Evolutionary conservation across 2,888 invertebrate species (phyloP), one percentile per base, ranked within the genome.

Genomic region (Ptychoptera contaminata): DNA sequence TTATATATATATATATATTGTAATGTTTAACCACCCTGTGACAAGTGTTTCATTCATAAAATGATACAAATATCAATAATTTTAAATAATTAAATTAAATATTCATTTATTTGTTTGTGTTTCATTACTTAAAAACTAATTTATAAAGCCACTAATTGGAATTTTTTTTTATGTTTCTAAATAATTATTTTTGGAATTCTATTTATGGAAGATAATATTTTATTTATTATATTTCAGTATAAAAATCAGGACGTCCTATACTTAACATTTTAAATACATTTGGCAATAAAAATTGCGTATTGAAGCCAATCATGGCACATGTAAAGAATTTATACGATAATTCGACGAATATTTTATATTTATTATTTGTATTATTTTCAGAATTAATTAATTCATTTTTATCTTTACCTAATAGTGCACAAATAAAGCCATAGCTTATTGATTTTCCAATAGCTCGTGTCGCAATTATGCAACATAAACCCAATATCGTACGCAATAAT

Each of bases 231-330:
- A 88, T 77, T 71, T 91, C 90, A 0, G 84, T 85, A 57, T 85
- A 87, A 67, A 86, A 90, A 1, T 83, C 82, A 1, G 80, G 80
- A 56, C 91, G 66, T 59, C 84, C 82, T 54, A 92, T 86, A 49
- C 74, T 74, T 40, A 92, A 62, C 53, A 78, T 63, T 40, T 76
- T 69, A 63, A 91, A 92, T 30, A 86, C 71, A 53, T 77, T 76
- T 1, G 92, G 92, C 51, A 86, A 71, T 40, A 82, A 62, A 60
- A 79, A 86, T 1, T 81, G 72, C 2, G 81, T 80, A 60, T 79
- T 82, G 52, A 90, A 74, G 0, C 91, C 87, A 38, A 92, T 79
- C 57, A 80, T 70, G 6, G 76, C 77, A 60, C 83, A 91, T 23
- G 82, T 80, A 47, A 88, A 69, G 64, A 83, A 92, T 59, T 87